phyloP scores from a whole-genome alignment of 2,113 vertebrate species.

The Nyctereutes procyonoides region DNA sequence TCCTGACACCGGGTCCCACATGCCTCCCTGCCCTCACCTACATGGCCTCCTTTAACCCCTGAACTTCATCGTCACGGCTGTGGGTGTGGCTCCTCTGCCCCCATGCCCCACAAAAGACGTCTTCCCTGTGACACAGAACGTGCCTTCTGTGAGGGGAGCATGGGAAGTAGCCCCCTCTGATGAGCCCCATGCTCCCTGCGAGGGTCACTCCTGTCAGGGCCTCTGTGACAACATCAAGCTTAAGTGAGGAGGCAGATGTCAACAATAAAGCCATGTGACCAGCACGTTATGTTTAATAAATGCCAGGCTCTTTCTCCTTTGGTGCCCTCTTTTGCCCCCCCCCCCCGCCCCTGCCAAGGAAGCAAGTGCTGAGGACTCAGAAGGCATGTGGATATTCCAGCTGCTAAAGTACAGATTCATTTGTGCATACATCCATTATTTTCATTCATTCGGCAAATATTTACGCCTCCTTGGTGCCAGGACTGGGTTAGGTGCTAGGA shows the following conservation, averaged over 20 bases:
- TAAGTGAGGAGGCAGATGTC: not conserved
- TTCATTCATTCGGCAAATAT: slow-evolving; percentile 16
- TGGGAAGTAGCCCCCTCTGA: not conserved
- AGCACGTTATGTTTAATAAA: not conserved
- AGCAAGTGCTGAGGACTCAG: not conserved
- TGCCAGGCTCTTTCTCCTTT: not conserved
- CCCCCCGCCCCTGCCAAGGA: not conserved
- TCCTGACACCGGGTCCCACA: not conserved
- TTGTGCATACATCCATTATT: not conserved
- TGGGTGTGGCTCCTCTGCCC: not conserved
- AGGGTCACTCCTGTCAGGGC: not conserved
- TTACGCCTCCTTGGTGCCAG: not conserved
- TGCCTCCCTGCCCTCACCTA: not conserved
- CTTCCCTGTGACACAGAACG: not conserved
- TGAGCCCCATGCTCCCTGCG: not conserved
- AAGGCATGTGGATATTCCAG: not conserved
- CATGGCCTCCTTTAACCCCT: not conserved
- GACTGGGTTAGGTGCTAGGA: not conserved
- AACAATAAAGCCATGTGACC: not conserved
- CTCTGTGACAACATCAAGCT: not conserved
- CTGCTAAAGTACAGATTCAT: not conserved
- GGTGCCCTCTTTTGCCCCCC: not conserved
- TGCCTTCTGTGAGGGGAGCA: not conserved
- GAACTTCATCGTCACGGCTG: not conserved
- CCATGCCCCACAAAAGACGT: not conserved